phyloP scores from a whole-genome alignment of 2,797 vertebrate genomes.

The Mergus octosetaceus region DNA sequence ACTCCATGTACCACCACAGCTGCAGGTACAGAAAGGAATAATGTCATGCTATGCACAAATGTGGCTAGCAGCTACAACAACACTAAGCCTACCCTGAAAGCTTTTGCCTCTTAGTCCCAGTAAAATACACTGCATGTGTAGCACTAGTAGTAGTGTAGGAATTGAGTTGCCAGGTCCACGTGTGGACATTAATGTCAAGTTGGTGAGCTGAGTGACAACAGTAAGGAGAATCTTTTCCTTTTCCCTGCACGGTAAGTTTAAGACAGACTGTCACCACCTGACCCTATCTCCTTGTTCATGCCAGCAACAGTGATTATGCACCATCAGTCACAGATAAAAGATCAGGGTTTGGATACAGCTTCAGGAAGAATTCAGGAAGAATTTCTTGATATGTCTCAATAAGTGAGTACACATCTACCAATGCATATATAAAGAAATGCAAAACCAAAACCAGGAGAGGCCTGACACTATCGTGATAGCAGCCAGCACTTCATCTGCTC shows the following conservation, averaged over 20 bases:
- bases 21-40: neutral
- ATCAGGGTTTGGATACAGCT: neutral
- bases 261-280: neutral
- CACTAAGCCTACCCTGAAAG: neutral
- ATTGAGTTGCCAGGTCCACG: neutral
- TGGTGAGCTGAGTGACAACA: rapidly evolving
- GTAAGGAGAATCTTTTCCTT: neutral
- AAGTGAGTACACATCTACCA: neutral
- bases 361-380: neutral
- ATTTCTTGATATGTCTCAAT: rapidly evolving
- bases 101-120: neutral
- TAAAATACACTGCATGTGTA: neutral
- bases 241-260: neutral
- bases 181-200: no score
- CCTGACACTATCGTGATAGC: neutral
- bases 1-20: rapidly evolving
- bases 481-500: neutral
- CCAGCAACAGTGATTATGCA: neutral
- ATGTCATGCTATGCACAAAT: rapidly evolving
- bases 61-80: neutral
- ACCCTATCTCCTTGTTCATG: neutral
- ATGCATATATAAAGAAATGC: neutral
- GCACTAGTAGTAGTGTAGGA: neutral
- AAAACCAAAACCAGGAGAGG: neutral
- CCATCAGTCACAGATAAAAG: neutral